phyloP scores from a whole-genome alignment of 2,113 vertebrate species.

The Oreotrochilus melanogaster region DNA sequence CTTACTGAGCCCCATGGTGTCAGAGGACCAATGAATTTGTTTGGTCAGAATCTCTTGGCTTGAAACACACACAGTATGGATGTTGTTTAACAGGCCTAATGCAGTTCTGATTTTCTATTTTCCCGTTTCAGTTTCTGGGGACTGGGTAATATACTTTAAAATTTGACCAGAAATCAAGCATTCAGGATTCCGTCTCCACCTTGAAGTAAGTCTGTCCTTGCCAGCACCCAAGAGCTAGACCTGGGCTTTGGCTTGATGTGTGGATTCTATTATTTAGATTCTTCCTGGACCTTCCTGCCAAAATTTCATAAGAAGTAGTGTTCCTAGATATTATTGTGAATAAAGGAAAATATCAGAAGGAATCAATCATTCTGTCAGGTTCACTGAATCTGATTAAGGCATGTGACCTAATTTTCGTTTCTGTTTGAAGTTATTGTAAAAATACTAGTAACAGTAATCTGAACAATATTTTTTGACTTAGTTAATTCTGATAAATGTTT shows the following conservation, averaged over 20 bases:
- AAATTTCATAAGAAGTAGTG: not conserved
- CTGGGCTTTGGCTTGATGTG: not conserved
- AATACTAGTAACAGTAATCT: not conserved
- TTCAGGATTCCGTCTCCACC: not conserved
- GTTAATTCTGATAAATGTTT: not conserved
- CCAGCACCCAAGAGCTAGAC: not conserved
- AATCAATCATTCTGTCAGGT: not conserved
- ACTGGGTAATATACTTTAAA: not conserved
- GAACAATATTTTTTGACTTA: not conserved
- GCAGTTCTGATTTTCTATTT: not conserved
- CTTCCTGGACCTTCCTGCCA: not conserved
- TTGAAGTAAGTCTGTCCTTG: not conserved
- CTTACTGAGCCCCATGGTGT: fast-evolving
- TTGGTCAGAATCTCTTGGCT: not conserved
- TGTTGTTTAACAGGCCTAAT: not conserved
- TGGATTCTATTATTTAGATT: not conserved
- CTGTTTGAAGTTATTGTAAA: not conserved
- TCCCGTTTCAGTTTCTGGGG: not conserved
- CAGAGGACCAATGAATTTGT: not conserved
- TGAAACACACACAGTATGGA: not conserved
- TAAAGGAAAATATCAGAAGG: not conserved
- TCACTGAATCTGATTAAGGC: not conserved
- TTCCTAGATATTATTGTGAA: not conserved
- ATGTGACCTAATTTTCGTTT: not conserved
- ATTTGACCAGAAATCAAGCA: not conserved